phyloP scores from a whole-genome alignment of 1,140 invertebrate species.

The Tetramorium parvispinum region DNA sequence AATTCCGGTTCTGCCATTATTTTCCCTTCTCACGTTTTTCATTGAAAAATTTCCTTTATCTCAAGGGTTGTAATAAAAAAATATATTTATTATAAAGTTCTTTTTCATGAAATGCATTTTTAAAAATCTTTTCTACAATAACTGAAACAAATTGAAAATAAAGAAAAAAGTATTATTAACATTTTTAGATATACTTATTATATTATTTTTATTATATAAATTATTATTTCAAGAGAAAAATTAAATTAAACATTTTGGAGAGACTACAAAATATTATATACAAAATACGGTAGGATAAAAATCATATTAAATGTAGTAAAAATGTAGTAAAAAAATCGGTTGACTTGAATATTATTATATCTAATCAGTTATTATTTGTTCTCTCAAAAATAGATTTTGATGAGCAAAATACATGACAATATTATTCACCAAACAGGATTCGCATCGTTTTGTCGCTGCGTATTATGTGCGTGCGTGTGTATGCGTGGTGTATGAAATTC shows the following conservation, averaged over 20 bases:
- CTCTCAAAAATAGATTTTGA: not conserved
- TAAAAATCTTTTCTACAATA: not conserved
- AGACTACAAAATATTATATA: not conserved
- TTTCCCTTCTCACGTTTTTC: not conserved
- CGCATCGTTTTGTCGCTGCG: not conserved
- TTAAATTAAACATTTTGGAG: not conserved
- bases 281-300: not conserved
- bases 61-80: not conserved
- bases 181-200: not conserved
- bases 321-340: not conserved
- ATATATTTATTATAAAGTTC: not conserved
- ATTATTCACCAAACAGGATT: conserved; percentile 27
- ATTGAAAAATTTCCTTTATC: not conserved
- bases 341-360: not conserved
- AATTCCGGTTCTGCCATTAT: conserved; percentile 31
- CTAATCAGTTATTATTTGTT: not conserved
- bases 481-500: conserved; percentile 1
- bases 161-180: not conserved
- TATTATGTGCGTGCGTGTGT: not conserved
- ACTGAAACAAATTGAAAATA: not conserved
- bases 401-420: not conserved
- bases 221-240: not conserved
- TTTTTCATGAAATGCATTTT: not conserved
- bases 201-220: not conserved
- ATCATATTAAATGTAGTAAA: no score